Base-by-base conservation (phyloP, 2,888 invertebrate genomes). In the Idaea aversata region DNA sequence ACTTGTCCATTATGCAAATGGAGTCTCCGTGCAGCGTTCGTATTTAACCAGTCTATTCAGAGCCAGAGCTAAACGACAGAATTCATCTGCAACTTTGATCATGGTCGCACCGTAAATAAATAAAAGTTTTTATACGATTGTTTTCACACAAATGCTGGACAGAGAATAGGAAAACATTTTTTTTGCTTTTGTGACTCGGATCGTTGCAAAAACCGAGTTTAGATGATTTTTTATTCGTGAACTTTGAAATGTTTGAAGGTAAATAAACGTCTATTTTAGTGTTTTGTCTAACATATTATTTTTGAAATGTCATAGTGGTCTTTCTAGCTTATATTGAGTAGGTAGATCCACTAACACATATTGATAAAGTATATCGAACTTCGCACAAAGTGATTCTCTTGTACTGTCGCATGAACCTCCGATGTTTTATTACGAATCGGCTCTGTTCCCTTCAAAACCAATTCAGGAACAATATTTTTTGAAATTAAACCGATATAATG, bases 1-100 rank as follows among this genome's bases (percentile, higher is more conserved):
- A 81, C 76, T 73, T 77, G 81, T 86, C 85, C 85, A 90, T 90
- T 90, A 91, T 89, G 88, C 83, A 91, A 91, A 91, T 89, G 82
- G 81, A 85, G 84, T 81, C 80, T 85, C 73, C 72, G 72, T 68
- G 75, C 80, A 73, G 75, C 74, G 80, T 76, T 81, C 84, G 80
- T 84, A 88, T 91, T 90, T 89, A 90, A 85, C 80, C 75, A 78
- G 80, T 84, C 87, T 90, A 90, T 88, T 88, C 85, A 79, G 77
- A 78, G 83, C 77, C 72, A 72, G 71, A 70, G 74, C 72, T 75
- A 77, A 74, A 76, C 72, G 75, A 75, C 74, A 74, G 76, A 75
- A 77, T 79, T 79, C 76, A 76, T 77, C 77, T 77, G 73, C 72
- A 82, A 82, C 77, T 80, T 81, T 79, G 77, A 82, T 79, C 77